phyloP scores from a whole-genome alignment of 2,113 vertebrate genomes.

The Pterocles burchelli region DNA sequence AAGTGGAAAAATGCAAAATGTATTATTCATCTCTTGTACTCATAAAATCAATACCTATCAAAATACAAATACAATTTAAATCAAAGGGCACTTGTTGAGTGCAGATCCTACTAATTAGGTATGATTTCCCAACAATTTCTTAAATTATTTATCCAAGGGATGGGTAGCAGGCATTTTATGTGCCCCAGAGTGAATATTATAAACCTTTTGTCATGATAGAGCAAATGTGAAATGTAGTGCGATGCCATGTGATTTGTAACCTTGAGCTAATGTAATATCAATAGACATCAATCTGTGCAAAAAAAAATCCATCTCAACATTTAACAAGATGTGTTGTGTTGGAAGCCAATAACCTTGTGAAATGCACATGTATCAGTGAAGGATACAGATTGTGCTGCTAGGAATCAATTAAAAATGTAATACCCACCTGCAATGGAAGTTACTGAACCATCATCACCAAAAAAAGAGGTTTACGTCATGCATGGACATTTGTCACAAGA shows the following conservation, averaged over 20 bases:
- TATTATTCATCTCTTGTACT: slow-evolving; percentile 61
- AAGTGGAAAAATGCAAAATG: slow-evolving; percentile 35
- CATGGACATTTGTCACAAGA: not conserved
- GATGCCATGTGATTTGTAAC: slow-evolving; percentile 41
- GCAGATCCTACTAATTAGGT: slow-evolving; percentile 60
- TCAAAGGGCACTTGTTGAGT: slow-evolving; percentile 65
- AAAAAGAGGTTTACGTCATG: slow-evolving; percentile 30
- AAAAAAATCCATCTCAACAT: slow-evolving; percentile 36
- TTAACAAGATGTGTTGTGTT: slow-evolving; percentile 6
- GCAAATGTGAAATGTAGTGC: slow-evolving; percentile 50
- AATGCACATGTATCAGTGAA: slow-evolving; percentile 51
- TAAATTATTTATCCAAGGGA: slow-evolving; percentile 71
- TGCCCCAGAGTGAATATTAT: slow-evolving; percentile 53
- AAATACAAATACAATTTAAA: slow-evolving; percentile 69
- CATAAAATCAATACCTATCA: slow-evolving; percentile 65
- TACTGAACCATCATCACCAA: not conserved
- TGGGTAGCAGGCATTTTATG: slow-evolving; percentile 41
- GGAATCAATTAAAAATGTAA: slow-evolving; percentile 66
- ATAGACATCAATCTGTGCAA: slow-evolving; percentile 60
- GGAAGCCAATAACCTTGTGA: slow-evolving; percentile 57
- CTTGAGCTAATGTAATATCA: slow-evolving; percentile 64
- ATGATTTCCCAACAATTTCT: slow-evolving; percentile 65
- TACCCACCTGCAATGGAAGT: slow-evolving; percentile 35
- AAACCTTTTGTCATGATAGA: slow-evolving; percentile 42
- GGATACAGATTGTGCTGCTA: slow-evolving; percentile 42